phyloP scores from a whole-genome alignment of 2,888 invertebrate species.

The Arge pagana region DNA sequence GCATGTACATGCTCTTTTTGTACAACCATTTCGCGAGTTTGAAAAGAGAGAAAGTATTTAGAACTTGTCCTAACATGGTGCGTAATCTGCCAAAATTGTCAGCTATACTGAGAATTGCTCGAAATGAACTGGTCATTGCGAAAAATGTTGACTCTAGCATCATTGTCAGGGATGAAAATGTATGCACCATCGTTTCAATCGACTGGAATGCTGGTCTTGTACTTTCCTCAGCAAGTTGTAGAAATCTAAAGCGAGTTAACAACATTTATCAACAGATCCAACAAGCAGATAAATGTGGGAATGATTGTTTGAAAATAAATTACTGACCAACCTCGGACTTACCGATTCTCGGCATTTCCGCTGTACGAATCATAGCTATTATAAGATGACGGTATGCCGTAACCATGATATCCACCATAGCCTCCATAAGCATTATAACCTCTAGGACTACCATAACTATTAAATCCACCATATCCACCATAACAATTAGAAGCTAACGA shows the following conservation, averaged over 20 bases:
- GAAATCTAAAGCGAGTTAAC: constrained; percentile 64
- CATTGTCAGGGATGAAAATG: constrained; percentile 92
- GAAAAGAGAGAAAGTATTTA: constrained; percentile 85
- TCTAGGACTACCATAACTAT: constrained; percentile 53
- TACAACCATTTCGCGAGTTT: constrained; percentile 81
- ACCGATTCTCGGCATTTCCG: constrained; percentile 70
- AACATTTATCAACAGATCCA: constrained; percentile 1
- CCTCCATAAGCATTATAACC: constrained; percentile 56
- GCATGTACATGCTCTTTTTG: constrained; percentile 70
- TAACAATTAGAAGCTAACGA: constrained; percentile 37
- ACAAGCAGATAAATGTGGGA: constrained; percentile 33
- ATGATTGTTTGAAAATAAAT: constrained; percentile 1
- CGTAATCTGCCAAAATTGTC: constrained; percentile 89
- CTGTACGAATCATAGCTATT: constrained; percentile 43
- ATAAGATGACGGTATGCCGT: constrained; percentile 32
- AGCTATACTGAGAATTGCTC: constrained; percentile 93
- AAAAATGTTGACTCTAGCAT: constrained; percentile 97
- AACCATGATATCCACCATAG: constrained; percentile 55
- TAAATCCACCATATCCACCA: constrained; percentile 47
- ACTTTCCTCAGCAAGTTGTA: constrained; percentile 88
- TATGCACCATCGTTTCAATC: constrained; percentile 88
- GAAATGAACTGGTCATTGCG: constrained; percentile 92
- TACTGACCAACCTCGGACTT: constrained; percentile 23
- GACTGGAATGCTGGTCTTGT: constrained; percentile 93
- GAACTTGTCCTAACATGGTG: constrained; percentile 81